Evolutionary conservation across 2,113 vertebrate genomes (phyloP).

Genomic region (Scytalopus superciliaris): DNA sequence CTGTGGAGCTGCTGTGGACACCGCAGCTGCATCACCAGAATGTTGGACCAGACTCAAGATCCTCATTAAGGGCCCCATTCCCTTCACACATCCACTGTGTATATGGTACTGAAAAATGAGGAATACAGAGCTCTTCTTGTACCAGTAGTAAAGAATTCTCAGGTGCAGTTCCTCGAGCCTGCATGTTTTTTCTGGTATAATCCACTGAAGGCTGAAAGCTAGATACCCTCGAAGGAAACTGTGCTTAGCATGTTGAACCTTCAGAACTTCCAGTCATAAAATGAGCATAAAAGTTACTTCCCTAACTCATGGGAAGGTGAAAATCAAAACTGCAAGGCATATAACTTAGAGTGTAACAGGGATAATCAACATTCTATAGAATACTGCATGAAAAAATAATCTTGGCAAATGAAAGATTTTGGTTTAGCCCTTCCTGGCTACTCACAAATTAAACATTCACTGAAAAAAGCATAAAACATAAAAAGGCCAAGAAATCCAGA

Average conservation of each 20-base stretch:
- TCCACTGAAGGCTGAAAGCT: not conserved
- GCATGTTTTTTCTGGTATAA: not conserved
- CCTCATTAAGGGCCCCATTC: not conserved
- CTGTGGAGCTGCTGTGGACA: not conserved
- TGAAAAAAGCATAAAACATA: not conserved
- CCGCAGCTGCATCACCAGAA: not conserved
- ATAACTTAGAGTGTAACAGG: not conserved
- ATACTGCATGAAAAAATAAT: not conserved
- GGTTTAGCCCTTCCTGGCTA: not conserved
- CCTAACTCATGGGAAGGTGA: not conserved
- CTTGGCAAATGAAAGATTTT: not conserved
- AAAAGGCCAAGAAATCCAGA: not conserved
- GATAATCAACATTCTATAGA: not conserved
- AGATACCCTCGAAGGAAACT: not conserved
- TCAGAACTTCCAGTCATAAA: not conserved
- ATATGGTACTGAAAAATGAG: not conserved
- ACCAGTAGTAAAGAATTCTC: not conserved
- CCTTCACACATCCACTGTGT: not conserved
- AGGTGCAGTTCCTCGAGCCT: not conserved
- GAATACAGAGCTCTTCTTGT: not conserved
- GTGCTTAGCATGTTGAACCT: not conserved
- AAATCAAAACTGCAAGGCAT: not conserved
- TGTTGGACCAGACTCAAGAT: rapidly evolving
- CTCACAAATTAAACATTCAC: not conserved
- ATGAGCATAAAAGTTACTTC: not conserved